A percentile compares a stretch with the other conserved stretches of the same genome.
Conservation (phyloP, 2,888 invertebrate species). For the Bimastos eiseni region DNA sequence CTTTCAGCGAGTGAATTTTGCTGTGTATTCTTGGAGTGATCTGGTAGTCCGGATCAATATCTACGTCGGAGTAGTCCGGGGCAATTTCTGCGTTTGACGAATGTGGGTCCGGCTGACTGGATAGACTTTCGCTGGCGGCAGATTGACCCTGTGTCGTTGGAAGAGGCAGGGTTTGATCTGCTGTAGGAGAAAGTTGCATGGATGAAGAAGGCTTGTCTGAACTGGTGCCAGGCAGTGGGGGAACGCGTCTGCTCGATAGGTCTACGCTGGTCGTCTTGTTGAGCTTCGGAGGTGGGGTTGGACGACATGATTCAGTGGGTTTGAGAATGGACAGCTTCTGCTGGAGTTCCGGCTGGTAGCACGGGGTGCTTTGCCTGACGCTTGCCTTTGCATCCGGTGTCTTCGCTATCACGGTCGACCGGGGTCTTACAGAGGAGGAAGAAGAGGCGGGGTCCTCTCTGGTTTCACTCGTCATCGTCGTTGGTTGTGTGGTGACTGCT, state of each 20-base stretch:
- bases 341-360: not conserved
- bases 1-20: not conserved
- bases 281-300: not conserved
- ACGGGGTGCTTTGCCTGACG: not conserved
- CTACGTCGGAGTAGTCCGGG: not conserved
- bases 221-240: not conserved
- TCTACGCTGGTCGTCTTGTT: not conserved
- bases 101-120: not conserved
- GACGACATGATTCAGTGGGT: not conserved
- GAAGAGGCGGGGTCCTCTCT: not conserved
- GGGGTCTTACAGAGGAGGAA: too few species aligned
- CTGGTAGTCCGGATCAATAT: not conserved
- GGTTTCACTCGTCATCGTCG: not conserved
- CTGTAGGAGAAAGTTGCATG: not conserved
- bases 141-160: not conserved
- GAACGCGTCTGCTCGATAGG: not conserved
- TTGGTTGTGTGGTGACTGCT: too few species aligned
- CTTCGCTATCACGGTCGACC: not conserved
- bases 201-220: not conserved
- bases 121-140: not conserved
- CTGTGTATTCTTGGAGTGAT: not conserved
- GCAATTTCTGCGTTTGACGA: too few species aligned
- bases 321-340: not conserved
- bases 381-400: not conserved
- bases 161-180: not conserved